Evolutionary conservation across 2,113 vertebrate genomes (phyloP), one percentile per base, ranked within the genome.

Genomic region (Oplegnathus fasciatus): DNA sequence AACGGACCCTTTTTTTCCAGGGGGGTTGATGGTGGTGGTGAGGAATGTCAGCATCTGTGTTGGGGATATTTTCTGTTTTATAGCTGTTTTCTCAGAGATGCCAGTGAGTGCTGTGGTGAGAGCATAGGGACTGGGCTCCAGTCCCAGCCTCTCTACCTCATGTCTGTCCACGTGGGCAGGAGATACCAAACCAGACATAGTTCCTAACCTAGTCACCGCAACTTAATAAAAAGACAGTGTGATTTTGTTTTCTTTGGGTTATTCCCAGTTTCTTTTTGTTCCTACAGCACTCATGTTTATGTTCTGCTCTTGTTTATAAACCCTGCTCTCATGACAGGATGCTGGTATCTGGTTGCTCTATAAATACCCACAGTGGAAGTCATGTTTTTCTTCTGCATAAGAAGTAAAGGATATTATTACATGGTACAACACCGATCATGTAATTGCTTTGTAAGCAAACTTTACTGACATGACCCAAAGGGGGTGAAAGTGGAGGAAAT

Each of bases 11-110:
- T 54, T 78, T 85, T 78, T 88, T 50, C 50, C 76, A 30, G 20
- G 70, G 85, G 61, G 71, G 44, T 37, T 76, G 64, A 84, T 69
- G 80, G 64, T 74, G 60, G 85, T 70, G 67, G 78, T 55, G 82
- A 88, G 88, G 90, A 92, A 91, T 85, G 81, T 87, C 87, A 70
- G 86, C 86, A 82, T 93, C 84, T 88, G 89, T 83, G 82, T 82
- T 79, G 22, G 80, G 82, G 85, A 89, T 83, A 82, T 80, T 84
- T 87, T 90, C 48, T 81, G 85, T 92, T 92, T 91, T 91, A 85
- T 83, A n/a, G 80, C 66, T 91, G 78, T 85, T 91, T 89, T 87
- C 80, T 73, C 46, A 54, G 76, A 78, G 84, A 89, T 90, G 90
- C 91, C 91, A 88, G 80, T 57, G 86, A 84, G 81, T 20, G 32